Percentiles rank a stretch among this genome's conserved stretches.
These are phyloP conservation scores for Falco peregrinus DNA, from an alignment of 2,797 vertebrate species.

Conservation along the genomic window DNA sequence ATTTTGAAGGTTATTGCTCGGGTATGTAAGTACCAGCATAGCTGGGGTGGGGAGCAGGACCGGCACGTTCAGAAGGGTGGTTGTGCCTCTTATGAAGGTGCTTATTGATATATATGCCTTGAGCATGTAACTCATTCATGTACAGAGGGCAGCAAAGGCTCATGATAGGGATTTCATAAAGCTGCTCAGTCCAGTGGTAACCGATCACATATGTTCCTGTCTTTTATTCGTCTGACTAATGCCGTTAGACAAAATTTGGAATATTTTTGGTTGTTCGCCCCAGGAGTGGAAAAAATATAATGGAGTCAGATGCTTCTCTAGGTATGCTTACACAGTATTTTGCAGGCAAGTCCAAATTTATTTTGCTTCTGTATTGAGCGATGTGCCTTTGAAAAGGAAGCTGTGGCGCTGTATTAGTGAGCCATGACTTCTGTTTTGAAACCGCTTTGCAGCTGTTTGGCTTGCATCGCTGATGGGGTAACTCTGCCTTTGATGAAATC, in stretches of 20 bases:
- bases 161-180: neutral
- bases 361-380: neutral
- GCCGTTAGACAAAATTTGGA: neutral
- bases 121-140: neutral
- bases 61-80: fast-evolving
- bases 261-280: neutral
- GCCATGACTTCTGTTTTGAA: neutral
- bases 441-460: neutral
- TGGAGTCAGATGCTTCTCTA: neutral
- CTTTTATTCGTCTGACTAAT: neutral
- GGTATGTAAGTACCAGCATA: neutral
- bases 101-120: neutral
- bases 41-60: neutral
- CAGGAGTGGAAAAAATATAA: neutral
- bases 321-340: neutral
- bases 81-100: neutral
- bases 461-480: neutral
- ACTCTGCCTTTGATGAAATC: neutral
- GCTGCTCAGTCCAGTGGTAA: neutral
- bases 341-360: neutral
- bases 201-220: neutral
- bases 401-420: neutral
- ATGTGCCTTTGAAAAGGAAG: neutral
- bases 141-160: slow-evolving; percentile 59
- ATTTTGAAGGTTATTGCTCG: neutral